phyloP scores from a whole-genome alignment of 2,888 invertebrate species.

The Agelastica alni region DNA sequence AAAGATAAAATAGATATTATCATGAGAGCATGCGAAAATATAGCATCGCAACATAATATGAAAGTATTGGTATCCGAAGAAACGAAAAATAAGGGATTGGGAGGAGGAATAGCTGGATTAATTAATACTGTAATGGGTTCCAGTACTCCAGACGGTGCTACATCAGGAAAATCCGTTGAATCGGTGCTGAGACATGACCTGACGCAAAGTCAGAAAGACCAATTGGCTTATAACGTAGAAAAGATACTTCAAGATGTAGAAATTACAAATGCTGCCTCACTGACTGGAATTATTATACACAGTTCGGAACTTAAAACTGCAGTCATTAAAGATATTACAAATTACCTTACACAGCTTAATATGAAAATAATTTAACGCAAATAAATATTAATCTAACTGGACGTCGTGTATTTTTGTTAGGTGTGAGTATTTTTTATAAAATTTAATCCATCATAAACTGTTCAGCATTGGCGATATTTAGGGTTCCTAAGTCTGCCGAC shows the following conservation, averaged over 20 bases:
- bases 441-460: no score
- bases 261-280: not conserved
- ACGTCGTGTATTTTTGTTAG: no score
- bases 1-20: slow-evolving; percentile 7
- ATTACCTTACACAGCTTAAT: not conserved
- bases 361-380: not conserved
- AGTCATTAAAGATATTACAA: slow-evolving; percentile 1
- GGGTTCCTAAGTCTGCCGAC: no score
- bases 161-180: slow-evolving; percentile 9
- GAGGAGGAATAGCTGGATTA: slow-evolving; percentile 13
- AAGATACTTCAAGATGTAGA: slow-evolving; percentile 6
- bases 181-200: slow-evolving; percentile 14
- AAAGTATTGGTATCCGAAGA: slow-evolving; percentile 12
- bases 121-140: slow-evolving; percentile 13
- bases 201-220: slow-evolving; percentile 10
- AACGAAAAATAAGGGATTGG: slow-evolving; percentile 5
- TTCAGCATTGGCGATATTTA: no score
- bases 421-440: no score
- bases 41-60: slow-evolving; percentile 21
- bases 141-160: not conserved
- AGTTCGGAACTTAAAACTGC: not conserved
- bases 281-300: not conserved
- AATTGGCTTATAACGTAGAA: slow-evolving; percentile 1
- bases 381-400: no score
- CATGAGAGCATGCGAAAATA: slow-evolving; percentile 9